Conservation (phyloP, 2,888 invertebrate genomes). For the Amphimallon solstitiale region DNA sequence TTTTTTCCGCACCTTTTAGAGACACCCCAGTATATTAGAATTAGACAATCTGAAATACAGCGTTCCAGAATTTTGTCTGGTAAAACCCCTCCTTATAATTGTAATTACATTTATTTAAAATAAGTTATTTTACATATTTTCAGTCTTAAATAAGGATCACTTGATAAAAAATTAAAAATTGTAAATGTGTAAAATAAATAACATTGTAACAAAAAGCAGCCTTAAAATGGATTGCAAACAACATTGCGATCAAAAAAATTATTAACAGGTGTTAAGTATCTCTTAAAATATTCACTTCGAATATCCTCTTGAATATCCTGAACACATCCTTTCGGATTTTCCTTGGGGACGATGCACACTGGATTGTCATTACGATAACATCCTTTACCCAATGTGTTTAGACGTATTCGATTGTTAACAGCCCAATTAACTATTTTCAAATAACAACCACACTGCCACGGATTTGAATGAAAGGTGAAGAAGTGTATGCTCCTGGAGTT, state of each 20-base stretch:
- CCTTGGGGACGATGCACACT: conserved; percentile 7
- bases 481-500: neutral
- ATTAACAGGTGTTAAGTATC: neutral
- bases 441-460: conserved; percentile 35
- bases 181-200: too few relatives aligned
- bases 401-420: neutral
- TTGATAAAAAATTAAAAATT: too few relatives aligned
- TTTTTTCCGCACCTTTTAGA: too few relatives aligned
- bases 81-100: too few relatives aligned
- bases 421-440: conserved; percentile 21
- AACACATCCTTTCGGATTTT: conserved; percentile 9
- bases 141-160: too few relatives aligned
- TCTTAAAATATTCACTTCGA: conserved; percentile 18
- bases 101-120: too few relatives aligned
- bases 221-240: neutral
- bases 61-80: too few relatives aligned
- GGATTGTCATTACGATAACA: conserved; percentile 27
- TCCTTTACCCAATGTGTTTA: conserved; percentile 15
- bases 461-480: conserved; percentile 32
- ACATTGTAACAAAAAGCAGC: neutral
- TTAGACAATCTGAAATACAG: too few relatives aligned
- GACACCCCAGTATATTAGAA: too few relatives aligned
- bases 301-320: conserved; percentile 30
- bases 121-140: too few relatives aligned
- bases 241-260: conserved; percentile 19